phyloP scores from a whole-genome alignment of 2,113 vertebrate genomes.

The Brevimyrus niger region DNA sequence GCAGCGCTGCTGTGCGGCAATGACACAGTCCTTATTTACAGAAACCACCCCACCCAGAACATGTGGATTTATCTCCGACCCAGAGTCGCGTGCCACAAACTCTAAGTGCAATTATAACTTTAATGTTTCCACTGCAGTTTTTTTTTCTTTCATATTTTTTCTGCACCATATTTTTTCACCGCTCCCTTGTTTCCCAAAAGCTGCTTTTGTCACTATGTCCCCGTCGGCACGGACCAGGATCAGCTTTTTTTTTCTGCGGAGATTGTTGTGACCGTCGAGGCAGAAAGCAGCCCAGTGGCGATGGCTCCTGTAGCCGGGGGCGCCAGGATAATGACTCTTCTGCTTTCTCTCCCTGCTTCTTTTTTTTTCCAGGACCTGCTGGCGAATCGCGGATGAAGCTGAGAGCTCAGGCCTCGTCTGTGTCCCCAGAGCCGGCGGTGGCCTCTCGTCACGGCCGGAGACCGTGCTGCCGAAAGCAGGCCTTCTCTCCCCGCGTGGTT shows the following conservation, averaged over 20 bases:
- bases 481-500: neutral
- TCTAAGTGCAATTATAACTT: slow-evolving; percentile 6
- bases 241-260: neutral
- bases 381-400: slow-evolving; percentile 23
- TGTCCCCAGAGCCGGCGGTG: neutral
- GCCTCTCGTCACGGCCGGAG: neutral
- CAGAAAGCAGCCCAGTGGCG: neutral
- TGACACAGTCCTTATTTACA: neutral
- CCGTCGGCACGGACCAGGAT: neutral
- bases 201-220: neutral
- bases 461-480: neutral
- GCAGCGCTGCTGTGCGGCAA: neutral
- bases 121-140: neutral
- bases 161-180: neutral
- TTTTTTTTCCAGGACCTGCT: slow-evolving; percentile 21
- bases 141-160: neutral
- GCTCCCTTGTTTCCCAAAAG: neutral
- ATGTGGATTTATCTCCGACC: neutral
- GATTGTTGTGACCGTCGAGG: neutral
- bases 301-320: neutral
- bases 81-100: neutral
- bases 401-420: neutral
- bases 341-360: neutral
- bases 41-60: neutral
- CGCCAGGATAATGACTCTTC: neutral